Percentiles rank a stretch among this genome's conserved stretches.
Conservation (phyloP, 2,888 invertebrate species). For the Polyommatus iphigenia region DNA sequence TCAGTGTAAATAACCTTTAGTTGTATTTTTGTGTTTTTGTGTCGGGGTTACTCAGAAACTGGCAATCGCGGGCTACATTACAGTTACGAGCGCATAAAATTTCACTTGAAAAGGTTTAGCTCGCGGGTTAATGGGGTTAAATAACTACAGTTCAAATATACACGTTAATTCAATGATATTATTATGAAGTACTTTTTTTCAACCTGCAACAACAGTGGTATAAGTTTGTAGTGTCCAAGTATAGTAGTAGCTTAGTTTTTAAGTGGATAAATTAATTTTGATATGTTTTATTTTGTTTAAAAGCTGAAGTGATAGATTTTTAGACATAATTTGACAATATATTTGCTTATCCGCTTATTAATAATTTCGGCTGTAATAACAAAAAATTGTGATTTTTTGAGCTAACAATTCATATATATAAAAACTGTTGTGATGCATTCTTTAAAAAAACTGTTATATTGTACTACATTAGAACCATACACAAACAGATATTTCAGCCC, state of each 20-base stretch:
- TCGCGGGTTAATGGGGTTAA: neutral
- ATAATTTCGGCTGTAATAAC: too few species aligned
- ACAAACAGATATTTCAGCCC: too few species aligned
- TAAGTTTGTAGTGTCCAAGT: neutral
- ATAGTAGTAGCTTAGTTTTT: neutral
- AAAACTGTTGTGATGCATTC: too few species aligned
- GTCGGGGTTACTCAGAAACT: constrained; percentile 11
- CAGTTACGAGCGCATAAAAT: neutral
- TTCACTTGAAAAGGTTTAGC: constrained; percentile 1
- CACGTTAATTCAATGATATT: neutral
- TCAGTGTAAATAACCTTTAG: constrained; percentile 25
- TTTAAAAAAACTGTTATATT: too few species aligned
- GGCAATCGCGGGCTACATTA: neutral
- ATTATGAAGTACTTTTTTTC: neutral
- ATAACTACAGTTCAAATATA: neutral
- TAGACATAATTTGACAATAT: too few species aligned
- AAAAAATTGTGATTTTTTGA: too few species aligned
- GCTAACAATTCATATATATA: too few species aligned
- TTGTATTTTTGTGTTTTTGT: constrained; percentile 24
- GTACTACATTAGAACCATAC: too few species aligned
- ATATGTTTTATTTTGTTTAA: too few species aligned
- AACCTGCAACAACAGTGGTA: neutral
- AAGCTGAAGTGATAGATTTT: too few species aligned
- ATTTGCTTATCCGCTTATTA: too few species aligned
- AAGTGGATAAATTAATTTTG: neutral